Evolutionary conservation across 2,797 vertebrate genomes (phyloP).

Genomic region (Danio choprae): DNA sequence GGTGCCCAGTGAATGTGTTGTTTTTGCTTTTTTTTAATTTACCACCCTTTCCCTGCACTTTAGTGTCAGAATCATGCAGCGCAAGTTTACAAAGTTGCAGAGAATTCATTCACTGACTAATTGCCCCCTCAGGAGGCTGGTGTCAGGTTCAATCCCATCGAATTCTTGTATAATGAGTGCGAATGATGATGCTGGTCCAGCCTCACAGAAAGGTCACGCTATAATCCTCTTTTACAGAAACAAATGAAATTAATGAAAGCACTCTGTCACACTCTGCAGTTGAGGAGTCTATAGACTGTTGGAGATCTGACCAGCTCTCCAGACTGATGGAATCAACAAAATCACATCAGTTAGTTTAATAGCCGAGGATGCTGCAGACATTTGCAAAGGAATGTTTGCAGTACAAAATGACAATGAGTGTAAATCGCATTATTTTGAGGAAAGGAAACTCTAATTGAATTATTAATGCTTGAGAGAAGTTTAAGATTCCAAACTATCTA

Average conservation of each 20-base stretch:
- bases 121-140: conserved; percentile 80
- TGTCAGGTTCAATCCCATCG: conserved; percentile 81
- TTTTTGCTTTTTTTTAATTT: neutral
- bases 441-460: conserved; percentile 66
- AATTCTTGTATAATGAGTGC: conserved; percentile 89
- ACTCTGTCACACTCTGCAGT: conserved; percentile 71
- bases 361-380: conserved; percentile 62
- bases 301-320: conserved; percentile 62
- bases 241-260: conserved; percentile 87
- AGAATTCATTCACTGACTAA: conserved; percentile 82
- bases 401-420: conserved; percentile 65
- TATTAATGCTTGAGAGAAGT: conserved; percentile 32
- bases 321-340: conserved; percentile 44
- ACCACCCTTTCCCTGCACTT: conserved; percentile 69
- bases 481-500: conserved; percentile 43
- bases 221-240: conserved; percentile 87
- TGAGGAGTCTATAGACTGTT: conserved; percentile 45
- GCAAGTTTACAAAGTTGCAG: conserved; percentile 81
- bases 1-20: conserved; percentile 64
- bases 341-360: conserved; percentile 71
- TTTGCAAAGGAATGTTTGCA: conserved; percentile 58
- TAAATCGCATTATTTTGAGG: conserved; percentile 66
- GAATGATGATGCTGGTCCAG: conserved; percentile 85
- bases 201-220: conserved; percentile 87
- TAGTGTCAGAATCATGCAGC: conserved; percentile 64